These are phyloP conservation scores for Eupithecia inturbata DNA, from an alignment of 2,888 invertebrate genomes.

Conservation along the genomic window DNA sequence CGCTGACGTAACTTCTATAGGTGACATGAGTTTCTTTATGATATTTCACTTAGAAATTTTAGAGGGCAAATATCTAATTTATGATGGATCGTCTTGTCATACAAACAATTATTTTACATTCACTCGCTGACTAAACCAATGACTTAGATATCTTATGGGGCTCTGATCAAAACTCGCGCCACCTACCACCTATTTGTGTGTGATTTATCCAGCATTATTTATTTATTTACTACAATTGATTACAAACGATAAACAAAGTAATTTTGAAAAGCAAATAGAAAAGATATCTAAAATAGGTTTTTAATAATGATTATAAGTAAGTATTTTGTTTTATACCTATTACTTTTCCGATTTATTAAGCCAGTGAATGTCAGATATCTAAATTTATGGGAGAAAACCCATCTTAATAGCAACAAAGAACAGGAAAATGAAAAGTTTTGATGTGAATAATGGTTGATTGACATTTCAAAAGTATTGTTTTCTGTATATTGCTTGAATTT, in stretches of 20 bases:
- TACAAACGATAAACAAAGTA: background rate
- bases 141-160: background rate
- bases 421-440: slow-evolving; percentile 8
- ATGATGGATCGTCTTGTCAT: background rate
- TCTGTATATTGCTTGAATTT: slow-evolving; percentile 36
- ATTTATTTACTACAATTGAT: background rate
- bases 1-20: slow-evolving; percentile 56
- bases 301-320: no score
- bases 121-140: background rate
- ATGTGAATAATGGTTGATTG: slow-evolving; percentile 17
- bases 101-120: background rate
- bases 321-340: background rate
- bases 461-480: slow-evolving; percentile 25
- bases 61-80: background rate
- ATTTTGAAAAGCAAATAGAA: background rate
- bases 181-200: background rate
- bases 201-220: background rate
- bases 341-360: background rate
- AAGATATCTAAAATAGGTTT: background rate
- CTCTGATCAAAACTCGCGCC: background rate
- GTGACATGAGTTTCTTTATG: slow-evolving; percentile 19
- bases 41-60: slow-evolving; percentile 15
- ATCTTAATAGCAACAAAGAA: background rate
- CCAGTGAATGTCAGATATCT: background rate
- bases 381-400: background rate